These are phyloP conservation scores for Sciaenops ocellatus DNA, from an alignment of 2,797 vertebrate genomes.

Conservation along the genomic window DNA sequence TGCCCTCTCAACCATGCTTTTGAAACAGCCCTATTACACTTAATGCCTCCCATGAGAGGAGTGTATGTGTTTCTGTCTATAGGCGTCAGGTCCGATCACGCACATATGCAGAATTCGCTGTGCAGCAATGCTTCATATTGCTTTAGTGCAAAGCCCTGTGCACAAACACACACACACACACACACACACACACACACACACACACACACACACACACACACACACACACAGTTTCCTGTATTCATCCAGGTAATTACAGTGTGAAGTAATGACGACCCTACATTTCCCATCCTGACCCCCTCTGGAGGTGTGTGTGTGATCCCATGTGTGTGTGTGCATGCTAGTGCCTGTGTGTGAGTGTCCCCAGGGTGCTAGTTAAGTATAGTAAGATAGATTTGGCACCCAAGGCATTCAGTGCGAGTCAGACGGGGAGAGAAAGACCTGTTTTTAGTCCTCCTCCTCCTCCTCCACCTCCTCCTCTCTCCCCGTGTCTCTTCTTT, in stretches of 20 bases:
- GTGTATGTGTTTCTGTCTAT: not conserved
- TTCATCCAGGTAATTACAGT: conserved; percentile 51
- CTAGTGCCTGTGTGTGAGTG: conserved; percentile 7
- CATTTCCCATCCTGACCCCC: conserved; percentile 44
- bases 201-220: not conserved
- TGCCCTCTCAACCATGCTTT: not conserved
- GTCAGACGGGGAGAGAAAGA: conserved; percentile 42
- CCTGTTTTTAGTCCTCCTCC: conserved; percentile 41
- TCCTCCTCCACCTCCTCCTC: not conserved
- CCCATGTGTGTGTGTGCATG: not conserved
- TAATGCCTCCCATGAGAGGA: conserved; percentile 17
- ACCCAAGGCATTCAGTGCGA: conserved; percentile 62
- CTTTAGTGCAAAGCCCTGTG: not conserved
- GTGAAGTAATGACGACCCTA: conserved; percentile 55
- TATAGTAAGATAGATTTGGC: conserved; percentile 77
- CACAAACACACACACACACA: conserved; percentile 17
- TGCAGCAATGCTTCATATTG: not conserved
- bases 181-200: not conserved
- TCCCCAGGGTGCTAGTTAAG: conserved; percentile 71
- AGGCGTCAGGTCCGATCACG: not conserved
- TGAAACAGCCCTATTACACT: conserved; percentile 17
- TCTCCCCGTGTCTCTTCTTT: conserved; percentile 4
- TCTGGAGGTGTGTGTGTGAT: conserved; percentile 37
- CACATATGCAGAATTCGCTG: not conserved
- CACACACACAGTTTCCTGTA: not conserved